Conservation (phyloP, 2,113 vertebrate species). For the Canis aureus region DNA sequence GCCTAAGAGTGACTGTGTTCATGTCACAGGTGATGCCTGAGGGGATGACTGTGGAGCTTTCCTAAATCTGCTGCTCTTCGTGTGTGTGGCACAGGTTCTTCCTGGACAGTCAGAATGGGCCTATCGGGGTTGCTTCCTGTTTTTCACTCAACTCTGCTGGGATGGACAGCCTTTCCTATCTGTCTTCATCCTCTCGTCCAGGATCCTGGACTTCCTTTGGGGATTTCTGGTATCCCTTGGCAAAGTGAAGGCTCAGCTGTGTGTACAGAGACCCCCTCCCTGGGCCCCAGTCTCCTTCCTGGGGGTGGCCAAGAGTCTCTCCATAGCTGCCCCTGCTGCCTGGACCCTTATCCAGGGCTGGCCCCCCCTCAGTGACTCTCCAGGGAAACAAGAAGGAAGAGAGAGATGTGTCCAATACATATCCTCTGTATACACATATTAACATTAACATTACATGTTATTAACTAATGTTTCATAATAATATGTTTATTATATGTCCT, state of each 20-base stretch:
- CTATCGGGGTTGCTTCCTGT: rapidly evolving
- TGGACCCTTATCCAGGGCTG: background rate
- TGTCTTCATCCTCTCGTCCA: rapidly evolving
- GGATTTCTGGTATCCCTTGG: background rate
- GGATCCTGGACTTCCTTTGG: background rate
- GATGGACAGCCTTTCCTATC: rapidly evolving
- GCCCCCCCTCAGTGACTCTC: background rate
- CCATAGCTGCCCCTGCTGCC: background rate
- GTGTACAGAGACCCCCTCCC: background rate
- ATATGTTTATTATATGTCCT: background rate
- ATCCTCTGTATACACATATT: no score
- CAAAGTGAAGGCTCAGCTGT: background rate
- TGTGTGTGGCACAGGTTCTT: rapidly evolving
- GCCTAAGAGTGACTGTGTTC: rapidly evolving
- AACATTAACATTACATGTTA: background rate
- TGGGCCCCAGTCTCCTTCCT: background rate
- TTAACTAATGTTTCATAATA: background rate
- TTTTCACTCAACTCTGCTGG: background rate
- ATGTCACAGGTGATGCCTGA: rapidly evolving
- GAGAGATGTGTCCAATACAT: background rate
- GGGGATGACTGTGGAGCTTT: rapidly evolving
- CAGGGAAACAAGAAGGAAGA: background rate
- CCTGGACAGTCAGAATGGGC: rapidly evolving
- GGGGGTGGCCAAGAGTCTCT: background rate
- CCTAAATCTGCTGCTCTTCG: background rate